phyloP scores from a whole-genome alignment of 2,888 invertebrate genomes.

The Clistopyga incitator region DNA sequence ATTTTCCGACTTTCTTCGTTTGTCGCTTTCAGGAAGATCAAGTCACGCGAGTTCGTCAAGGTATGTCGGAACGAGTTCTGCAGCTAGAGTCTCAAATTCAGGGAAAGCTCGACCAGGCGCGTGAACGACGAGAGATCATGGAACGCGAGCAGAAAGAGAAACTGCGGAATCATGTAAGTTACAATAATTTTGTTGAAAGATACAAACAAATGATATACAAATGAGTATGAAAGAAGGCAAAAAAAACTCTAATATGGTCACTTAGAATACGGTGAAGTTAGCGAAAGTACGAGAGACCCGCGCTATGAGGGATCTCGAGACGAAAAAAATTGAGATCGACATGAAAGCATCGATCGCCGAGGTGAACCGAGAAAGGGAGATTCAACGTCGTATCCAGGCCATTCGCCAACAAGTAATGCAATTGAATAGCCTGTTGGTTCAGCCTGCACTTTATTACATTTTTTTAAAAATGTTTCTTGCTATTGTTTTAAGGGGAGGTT shows the following conservation, averaged over 20 bases:
- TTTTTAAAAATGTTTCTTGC: constrained; percentile 35
- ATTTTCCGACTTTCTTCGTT: constrained; percentile 50
- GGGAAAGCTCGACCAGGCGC: constrained; percentile 88
- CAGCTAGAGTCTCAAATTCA: constrained; percentile 90
- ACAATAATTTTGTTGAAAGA: constrained; percentile 34
- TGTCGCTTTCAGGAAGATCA: constrained; percentile 88
- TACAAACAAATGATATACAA: constrained; percentile 7
- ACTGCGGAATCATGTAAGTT: constrained; percentile 91
- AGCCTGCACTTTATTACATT: constrained; percentile 28
- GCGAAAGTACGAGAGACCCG: constrained; percentile 88
- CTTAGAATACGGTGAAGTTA: constrained; percentile 88
- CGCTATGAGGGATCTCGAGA: constrained; percentile 88
- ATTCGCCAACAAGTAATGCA: constrained; percentile 92
- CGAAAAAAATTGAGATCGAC: constrained; percentile 86
- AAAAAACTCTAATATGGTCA: constrained; percentile 57
- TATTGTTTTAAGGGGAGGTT: too few species aligned
- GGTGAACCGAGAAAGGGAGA: constrained; percentile 93
- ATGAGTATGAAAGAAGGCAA: not conserved
- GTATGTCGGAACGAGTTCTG: constrained; percentile 89
- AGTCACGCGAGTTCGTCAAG: constrained; percentile 89
- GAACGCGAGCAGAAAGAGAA: constrained; percentile 92
- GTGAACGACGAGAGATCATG: constrained; percentile 90
- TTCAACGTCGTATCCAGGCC: constrained; percentile 93
- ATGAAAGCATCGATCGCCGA: constrained; percentile 92
- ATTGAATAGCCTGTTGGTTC: constrained; percentile 25